Evolutionary conservation across 2,113 vertebrate species (phyloP).

Genomic region (Recurvirostra avosetta): DNA sequence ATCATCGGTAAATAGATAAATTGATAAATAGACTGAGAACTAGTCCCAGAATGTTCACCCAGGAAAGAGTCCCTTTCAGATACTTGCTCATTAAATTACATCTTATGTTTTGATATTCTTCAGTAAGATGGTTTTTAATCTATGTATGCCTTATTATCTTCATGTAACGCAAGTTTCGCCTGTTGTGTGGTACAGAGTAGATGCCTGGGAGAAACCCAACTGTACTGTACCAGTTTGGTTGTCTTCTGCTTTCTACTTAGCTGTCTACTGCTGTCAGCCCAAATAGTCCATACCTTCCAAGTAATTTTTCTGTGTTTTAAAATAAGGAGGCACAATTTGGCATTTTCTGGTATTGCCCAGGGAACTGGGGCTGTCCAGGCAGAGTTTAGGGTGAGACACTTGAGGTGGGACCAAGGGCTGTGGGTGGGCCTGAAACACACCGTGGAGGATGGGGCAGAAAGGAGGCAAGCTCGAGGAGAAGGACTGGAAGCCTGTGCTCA

Average conservation of each 20-base stretch:
- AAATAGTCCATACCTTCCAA: background rate
- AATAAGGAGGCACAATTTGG: background rate
- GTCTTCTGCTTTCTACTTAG: background rate
- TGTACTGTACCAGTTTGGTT: accelerated
- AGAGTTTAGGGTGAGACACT: background rate
- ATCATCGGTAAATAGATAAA: accelerated
- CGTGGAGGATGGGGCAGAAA: background rate
- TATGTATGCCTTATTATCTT: background rate
- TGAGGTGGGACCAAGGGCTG: background rate
- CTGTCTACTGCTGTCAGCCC: background rate
- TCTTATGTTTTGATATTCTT: background rate
- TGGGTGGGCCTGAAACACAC: background rate
- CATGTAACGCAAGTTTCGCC: background rate
- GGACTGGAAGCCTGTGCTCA: background rate
- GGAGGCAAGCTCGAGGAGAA: background rate
- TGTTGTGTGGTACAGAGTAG: background rate
- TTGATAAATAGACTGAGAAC: background rate
- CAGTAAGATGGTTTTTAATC: background rate
- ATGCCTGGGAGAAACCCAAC: background rate
- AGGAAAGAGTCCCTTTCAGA: background rate
- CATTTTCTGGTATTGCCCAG: background rate
- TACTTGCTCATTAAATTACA: background rate
- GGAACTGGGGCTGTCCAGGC: background rate
- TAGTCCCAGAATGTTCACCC: background rate
- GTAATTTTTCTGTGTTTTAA: background rate